A percentile compares a stretch with the other conserved stretches of the same genome.
These are phyloP conservation scores for Malurus elegans DNA, from an alignment of 2,113 vertebrate species.

Conservation along the genomic window DNA sequence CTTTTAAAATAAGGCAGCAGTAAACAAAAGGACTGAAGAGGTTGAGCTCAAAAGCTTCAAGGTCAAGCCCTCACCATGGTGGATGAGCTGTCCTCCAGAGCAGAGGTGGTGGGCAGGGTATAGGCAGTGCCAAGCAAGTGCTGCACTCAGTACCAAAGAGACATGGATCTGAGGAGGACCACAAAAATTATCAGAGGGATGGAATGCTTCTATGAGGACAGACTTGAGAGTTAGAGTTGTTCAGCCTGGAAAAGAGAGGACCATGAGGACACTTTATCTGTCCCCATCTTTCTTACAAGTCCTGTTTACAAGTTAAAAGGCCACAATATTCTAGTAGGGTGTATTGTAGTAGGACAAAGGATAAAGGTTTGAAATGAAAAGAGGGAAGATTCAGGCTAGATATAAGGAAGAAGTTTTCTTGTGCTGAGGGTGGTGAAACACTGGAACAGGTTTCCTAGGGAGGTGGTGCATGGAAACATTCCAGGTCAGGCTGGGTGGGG, in stretches of 20 bases:
- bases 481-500: neutral
- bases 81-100: neutral
- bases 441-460: neutral
- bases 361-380: neutral
- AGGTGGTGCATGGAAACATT: neutral
- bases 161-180: neutral
- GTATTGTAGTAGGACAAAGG: neutral
- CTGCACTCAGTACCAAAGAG: rapidly evolving
- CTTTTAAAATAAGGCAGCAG: neutral
- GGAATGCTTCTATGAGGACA: neutral
- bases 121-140: neutral
- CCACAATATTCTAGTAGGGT: neutral
- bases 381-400: neutral
- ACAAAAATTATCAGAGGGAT: neutral
- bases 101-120: neutral
- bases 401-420: neutral
- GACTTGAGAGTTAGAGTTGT: neutral
- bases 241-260: neutral
- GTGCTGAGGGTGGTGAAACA: neutral
- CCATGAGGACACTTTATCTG: neutral
- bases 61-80: neutral
- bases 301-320: no score
- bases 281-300: no score
- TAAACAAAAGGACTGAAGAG: neutral
- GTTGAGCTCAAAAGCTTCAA: neutral